Evolutionary conservation across 2,888 invertebrate genomes (phyloP), one percentile per base, ranked within the genome.

Genomic region (Omphaloscelis lunosa): DNA sequence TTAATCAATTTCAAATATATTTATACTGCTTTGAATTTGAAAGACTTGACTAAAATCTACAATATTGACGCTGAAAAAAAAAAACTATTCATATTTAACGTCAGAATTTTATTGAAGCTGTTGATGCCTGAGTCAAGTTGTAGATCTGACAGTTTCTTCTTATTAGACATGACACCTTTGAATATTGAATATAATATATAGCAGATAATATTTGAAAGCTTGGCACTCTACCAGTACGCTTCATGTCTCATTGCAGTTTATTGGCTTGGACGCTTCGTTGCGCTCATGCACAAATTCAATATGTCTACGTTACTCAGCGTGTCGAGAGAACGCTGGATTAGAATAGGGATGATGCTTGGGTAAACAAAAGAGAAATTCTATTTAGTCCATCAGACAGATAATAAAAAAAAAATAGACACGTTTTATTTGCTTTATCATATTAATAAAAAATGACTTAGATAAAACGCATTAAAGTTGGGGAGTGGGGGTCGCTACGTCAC

Each of bases 281-380:
- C 41, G 53, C n/a, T 83, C 51, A 39, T 65, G 79, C 59, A 69
- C 53, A 83, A 80, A 83, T 83, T 68, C 58, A 77, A 83, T 80
- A 70, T 61, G 70, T 48, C 79, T 41, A 53, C 53, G 48, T 27
- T 48, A 78, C 17, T 41, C 20, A 11, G 0, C 58, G 48, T 34
- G 56, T 61, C 59, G 48, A 34, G 59, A 29, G 65, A 66, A 61
- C 5, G 59, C 23, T 17, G 45, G 56, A 56, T 70, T 78, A 58
- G 62, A 59, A 56, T 34, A 34, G 34, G 34, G 34, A 34, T 34
- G 34, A 34, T 34, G 34, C 2, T 34, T 34, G 34, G 34, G 34
- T 34, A 0, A 5, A 34, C n/a, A 34, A 34, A 34, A 34, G 5
- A 34, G 2, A 34, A 34, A 34, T 34, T 34, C 34, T 34, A 34